phyloP scores from a whole-genome alignment of 35 echinoderm and acorn worm species.

The Stichopus chloronotus region DNA sequence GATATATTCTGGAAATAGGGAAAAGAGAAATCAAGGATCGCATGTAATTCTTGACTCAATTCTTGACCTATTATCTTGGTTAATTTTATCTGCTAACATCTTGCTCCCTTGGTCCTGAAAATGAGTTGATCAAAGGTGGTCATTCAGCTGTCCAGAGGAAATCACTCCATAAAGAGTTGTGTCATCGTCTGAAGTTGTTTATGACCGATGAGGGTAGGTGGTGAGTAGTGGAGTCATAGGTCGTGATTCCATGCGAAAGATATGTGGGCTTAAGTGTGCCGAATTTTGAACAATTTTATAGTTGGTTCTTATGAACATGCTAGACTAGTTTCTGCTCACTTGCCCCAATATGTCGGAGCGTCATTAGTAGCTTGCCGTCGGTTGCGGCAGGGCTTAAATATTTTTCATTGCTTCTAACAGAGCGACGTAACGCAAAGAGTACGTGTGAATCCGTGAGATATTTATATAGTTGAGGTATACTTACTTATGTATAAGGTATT shows the following conservation, averaged over 20 bases:
- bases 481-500: too few species aligned
- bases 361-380: not conserved
- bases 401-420: not conserved
- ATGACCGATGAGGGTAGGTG: not conserved
- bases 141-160: too few species aligned
- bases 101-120: too few species aligned
- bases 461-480: too few species aligned
- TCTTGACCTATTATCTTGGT: too few species aligned
- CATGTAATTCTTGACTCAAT: too few species aligned
- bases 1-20: too few species aligned
- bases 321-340: not conserved
- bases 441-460: too few species aligned
- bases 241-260: not conserved
- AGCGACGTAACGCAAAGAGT: not conserved
- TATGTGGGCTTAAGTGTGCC: not conserved
- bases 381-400: not conserved
- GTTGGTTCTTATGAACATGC: not conserved
- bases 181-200: not conserved
- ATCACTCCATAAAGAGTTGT: too few species aligned
- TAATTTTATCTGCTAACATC: too few species aligned
- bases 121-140: too few species aligned
- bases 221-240: not conserved
- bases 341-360: not conserved
- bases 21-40: too few species aligned
- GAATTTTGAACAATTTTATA: not conserved